These are phyloP conservation scores for Saccostrea echinata DNA, from an alignment of 1,140 invertebrate genomes.

Conservation along the genomic window DNA sequence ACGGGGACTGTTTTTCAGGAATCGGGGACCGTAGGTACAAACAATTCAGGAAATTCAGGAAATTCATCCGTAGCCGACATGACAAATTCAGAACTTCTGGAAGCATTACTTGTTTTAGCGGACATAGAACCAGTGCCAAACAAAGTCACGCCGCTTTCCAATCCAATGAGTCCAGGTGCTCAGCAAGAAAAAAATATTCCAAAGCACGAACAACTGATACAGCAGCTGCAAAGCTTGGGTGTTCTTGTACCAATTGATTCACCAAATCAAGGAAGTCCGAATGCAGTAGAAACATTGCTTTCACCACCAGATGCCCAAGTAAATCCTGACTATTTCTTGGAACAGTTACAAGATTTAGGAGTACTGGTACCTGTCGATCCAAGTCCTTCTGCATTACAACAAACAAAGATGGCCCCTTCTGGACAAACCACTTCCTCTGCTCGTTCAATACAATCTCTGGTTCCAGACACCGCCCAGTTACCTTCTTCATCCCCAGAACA, in stretches of 20 bases:
- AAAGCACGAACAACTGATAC: constrained; percentile 3
- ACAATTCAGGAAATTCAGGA: neutral
- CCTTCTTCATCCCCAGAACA: neutral
- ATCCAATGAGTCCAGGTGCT: neutral
- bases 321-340: constrained; percentile 13
- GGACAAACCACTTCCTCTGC: neutral
- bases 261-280: neutral
- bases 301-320: neutral
- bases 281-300: neutral
- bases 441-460: neutral
- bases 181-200: neutral
- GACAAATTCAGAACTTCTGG: constrained; percentile 19
- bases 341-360: constrained; percentile 12
- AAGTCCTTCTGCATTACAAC: neutral
- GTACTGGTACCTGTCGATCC: neutral
- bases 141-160: neutral
- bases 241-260: neutral
- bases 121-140: neutral
- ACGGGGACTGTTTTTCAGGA: neutral
- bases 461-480: neutral
- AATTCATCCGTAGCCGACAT: neutral
- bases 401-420: neutral
- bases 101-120: constrained; percentile 10
- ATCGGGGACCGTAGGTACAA: neutral
- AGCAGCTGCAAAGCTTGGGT: neutral